Base-by-base conservation (phyloP, 2,888 invertebrate species). In the Hymenopus coronatus region DNA sequence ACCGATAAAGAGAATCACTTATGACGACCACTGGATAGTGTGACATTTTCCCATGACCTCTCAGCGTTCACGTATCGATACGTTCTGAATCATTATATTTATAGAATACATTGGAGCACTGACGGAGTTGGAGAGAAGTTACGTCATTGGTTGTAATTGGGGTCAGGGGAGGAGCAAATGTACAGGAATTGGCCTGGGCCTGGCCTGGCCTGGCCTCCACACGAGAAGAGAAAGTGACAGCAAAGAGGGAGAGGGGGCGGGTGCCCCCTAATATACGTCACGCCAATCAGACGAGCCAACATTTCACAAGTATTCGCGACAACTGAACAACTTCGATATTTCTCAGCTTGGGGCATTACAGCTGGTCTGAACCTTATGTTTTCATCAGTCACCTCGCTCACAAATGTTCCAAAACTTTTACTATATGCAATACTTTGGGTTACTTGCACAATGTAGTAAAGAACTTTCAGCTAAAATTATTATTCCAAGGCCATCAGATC, bases 141-240 rank as follows among this genome's bases (percentile, higher is more conserved):
- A 88, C 82, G 33, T 83, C 46, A 88, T 88, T 88, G 88, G 88
- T n/a, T 88, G 83, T 28, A 30, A 88, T 88, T 83, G 83, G 40
- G 88, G 88, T 88, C 88, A 88, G 83, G 40, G 82, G 88, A 70
- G 54, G 54, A 70, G 54, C 54, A 70, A 70, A 25, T 70, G 54
- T 70, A 25, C 54, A 70, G 25, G 54, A 70, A 70, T 70, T 70
- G 54, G 54, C 54, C 54, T 54, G 54, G 54, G 54, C 54, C 54
- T 54, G 54, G 54, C 54, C 54, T 70, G 54, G 54, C 54, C 54
- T 70, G 54, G 54, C 54, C 54, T 70, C 54, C 15, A 70, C 54
- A 70, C 20, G 54, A 25, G 54, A 70, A 70, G 54, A 70, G 54
- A 70, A 70, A 70, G 54, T 70, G 54, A 70, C 54, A 70, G 54